Conservation (phyloP, 2,888 invertebrate species). For the Heliconius ethilla region DNA sequence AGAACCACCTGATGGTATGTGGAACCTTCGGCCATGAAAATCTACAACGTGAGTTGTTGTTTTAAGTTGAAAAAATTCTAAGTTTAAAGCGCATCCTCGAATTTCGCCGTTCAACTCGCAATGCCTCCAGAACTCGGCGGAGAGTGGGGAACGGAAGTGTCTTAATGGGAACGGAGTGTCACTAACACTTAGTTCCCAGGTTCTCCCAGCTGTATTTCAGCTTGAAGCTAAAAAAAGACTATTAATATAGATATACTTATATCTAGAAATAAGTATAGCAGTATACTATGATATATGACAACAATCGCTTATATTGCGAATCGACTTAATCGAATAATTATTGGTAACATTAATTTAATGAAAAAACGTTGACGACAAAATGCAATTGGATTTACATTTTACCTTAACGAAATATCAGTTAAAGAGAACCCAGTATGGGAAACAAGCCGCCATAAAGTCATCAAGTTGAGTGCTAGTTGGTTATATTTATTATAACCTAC, state of each 20-base stretch:
- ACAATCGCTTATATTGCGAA: not conserved
- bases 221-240: too few relatives aligned
- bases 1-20: too few relatives aligned
- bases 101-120: too few relatives aligned
- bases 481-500: slow-evolving; percentile 33
- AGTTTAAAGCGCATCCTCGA: too few relatives aligned
- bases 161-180: too few relatives aligned
- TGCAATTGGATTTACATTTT: slow-evolving; percentile 9
- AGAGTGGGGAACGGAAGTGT: too few relatives aligned
- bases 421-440: slow-evolving; percentile 6
- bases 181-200: too few relatives aligned
- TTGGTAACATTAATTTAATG: not conserved
- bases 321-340: not conserved
- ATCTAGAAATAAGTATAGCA: not conserved
- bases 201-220: too few relatives aligned
- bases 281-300: not conserved
- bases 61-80: too few relatives aligned
- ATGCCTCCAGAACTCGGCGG: too few relatives aligned
- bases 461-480: slow-evolving; percentile 38
- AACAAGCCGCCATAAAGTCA: slow-evolving; percentile 13
- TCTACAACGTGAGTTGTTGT: too few relatives aligned
- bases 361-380: not conserved
- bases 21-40: too few relatives aligned
- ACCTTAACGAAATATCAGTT: slow-evolving; percentile 5
- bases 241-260: not conserved